Evolutionary conservation across 1,140 invertebrate genomes (phyloP).

Genomic region (Magallana gigas): DNA sequence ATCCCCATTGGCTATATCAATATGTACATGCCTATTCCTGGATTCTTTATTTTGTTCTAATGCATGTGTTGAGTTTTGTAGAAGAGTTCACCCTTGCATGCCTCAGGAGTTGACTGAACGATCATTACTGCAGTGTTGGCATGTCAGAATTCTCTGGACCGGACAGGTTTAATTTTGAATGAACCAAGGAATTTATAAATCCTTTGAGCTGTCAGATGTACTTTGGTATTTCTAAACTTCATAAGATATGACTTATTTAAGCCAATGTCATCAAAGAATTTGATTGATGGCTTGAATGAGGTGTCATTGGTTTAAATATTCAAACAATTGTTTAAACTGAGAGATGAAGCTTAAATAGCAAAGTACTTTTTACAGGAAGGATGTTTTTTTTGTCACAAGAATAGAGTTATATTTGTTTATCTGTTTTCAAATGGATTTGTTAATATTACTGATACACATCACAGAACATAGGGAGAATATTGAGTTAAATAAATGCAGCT

Average conservation of each 20-base stretch:
- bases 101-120: not conserved
- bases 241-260: conserved; percentile 6
- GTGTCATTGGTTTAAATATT: not conserved
- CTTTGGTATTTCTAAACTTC: conserved; percentile 10
- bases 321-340: not conserved
- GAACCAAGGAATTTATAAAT: no score
- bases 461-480: no score
- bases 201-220: conserved; percentile 11
- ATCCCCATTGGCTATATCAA: no score
- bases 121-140: no score
- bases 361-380: conserved; percentile 24
- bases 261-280: not conserved
- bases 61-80: conserved; percentile 30
- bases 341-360: conserved; percentile 7
- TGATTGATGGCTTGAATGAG: not conserved
- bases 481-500: no score
- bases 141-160: no score
- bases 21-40: not conserved
- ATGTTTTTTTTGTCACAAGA: no score
- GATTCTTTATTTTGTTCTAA: conserved; percentile 4
- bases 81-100: not conserved
- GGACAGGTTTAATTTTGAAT: no score
- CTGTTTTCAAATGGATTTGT: no score
- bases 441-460: no score
- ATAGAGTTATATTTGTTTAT: no score